Evolutionary conservation across 1,140 invertebrate genomes (phyloP), one percentile per base, ranked within the genome.

Genomic region (Drosophila yakuba): DNA sequence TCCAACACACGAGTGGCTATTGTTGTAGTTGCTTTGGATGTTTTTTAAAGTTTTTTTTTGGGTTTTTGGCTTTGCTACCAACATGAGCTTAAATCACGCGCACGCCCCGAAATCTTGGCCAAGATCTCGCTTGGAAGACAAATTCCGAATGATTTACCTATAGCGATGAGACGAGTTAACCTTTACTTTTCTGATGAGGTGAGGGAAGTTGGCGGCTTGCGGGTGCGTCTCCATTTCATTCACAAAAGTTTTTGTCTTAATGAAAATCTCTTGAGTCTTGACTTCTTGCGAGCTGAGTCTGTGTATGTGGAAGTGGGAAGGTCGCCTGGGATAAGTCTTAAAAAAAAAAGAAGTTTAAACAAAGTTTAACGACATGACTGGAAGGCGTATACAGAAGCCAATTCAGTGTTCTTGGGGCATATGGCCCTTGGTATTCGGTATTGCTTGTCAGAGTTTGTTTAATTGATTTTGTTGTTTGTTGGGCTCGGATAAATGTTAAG

Each of bases 111-210:
- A 61, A 78, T 78, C 74, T 78, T 59, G 54, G 51, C 56, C 61
- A 67, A 78, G 73, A 76, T 76, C 74, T 76, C 61, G 58, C 61
- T 63, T 50, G 54, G 74, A 77, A 78, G 74, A 78, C 74, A 78
- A 78, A 78, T 78, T 62, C 77, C 74, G 39, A 71, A 78, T 78
- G 74, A 78, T 78, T 78, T 78, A 78, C 74, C 74, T 78, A 77
- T 74, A 78, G 74, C 74, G 74, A 32, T 56, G 74, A 39, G 56
- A 60, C 64, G 67, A 57, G 36, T 25, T 66, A 48, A 74, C 58
- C 59, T 74, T 51, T 55, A 20, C 47, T 41, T 36, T 20, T 12
- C 20, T 23, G 20, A 20, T 25, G 61, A 52, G 61, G 17, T 59
- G 43, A 28, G 61, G 60, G 47, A 50, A 35, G 23, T 38, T 38